Conservation (phyloP, 2,888 invertebrate genomes). For the Liodrosophila aerea region DNA sequence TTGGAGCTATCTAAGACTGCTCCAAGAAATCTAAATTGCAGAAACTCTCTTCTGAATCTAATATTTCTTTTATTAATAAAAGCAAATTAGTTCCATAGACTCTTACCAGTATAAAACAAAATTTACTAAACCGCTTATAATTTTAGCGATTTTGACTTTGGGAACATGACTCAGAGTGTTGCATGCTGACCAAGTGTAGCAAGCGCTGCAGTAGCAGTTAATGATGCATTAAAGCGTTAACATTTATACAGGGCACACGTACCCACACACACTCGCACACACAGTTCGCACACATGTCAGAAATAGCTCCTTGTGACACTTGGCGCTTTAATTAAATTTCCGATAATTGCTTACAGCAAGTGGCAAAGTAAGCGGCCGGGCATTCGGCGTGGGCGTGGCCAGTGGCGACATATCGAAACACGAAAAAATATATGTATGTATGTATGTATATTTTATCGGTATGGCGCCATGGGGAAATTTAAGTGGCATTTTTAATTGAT, state of each 20-base stretch:
- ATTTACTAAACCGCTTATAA: too few relatives aligned
- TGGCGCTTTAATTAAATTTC: conserved; percentile 74
- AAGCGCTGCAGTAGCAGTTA: conserved; percentile 37
- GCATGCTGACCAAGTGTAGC: conserved; percentile 5
- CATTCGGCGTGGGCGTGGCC: conserved; percentile 9
- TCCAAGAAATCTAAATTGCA: too few relatives aligned
- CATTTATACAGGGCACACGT: conserved; percentile 50
- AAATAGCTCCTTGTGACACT: conserved; percentile 56
- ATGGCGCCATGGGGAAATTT: conserved; percentile 29
- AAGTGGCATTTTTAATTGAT: conserved; percentile 75
- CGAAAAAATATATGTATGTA: conserved; percentile 55
- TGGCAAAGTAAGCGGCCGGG: conserved; percentile 5
- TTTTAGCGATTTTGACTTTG: too few relatives aligned
- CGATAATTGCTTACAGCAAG: conserved; percentile 71
- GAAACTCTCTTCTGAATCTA: too few relatives aligned
- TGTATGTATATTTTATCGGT: conserved; percentile 13
- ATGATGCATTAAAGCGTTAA: conserved; percentile 74
- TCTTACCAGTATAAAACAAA: too few relatives aligned
- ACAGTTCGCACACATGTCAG: neutral
- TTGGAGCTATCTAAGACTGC: too few relatives aligned
- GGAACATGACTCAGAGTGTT: neutral
- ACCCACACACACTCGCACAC: conserved; percentile 1
- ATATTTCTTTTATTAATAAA: too few relatives aligned
- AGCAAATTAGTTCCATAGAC: too few relatives aligned
- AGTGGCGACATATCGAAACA: conserved; percentile 40